Evolutionary conservation across 2,888 invertebrate species (phyloP).

Genomic region (Nomada goodeniana): DNA sequence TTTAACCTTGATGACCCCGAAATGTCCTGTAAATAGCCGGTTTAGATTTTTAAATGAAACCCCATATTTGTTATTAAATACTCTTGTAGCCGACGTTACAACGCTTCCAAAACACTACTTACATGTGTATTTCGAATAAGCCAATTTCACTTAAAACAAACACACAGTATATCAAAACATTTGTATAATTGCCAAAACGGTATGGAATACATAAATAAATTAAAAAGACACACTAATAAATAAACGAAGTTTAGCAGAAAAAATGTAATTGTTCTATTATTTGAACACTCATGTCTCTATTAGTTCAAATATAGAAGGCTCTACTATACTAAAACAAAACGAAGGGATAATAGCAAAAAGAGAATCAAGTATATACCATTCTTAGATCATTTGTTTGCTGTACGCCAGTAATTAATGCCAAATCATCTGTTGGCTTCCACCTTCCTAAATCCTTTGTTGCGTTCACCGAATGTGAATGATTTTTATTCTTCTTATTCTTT

Average conservation of each 20-base stretch:
- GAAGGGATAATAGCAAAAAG: neutral
- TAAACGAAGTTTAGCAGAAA: too few species aligned
- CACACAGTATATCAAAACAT: too few species aligned
- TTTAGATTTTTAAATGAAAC: neutral
- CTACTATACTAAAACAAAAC: too few species aligned
- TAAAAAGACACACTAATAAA: too few species aligned
- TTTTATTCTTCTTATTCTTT: slow-evolving; percentile 86
- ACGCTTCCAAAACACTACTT: neutral
- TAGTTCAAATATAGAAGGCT: too few species aligned
- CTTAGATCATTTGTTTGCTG: slow-evolving; percentile 94
- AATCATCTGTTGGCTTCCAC: slow-evolving; percentile 99
- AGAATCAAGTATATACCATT: slow-evolving; percentile 83
- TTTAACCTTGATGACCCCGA: neutral
- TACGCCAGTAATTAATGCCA: slow-evolving; percentile 96
- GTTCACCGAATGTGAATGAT: slow-evolving; percentile 88
- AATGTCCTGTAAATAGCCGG: neutral
- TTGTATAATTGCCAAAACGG: too few species aligned
- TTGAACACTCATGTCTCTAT: too few species aligned
- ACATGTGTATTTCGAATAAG: neutral
- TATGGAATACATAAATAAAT: too few species aligned
- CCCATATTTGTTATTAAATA: neutral
- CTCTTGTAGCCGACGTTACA: neutral
- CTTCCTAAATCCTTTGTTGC: slow-evolving; percentile 94
- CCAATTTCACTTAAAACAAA: too few species aligned
- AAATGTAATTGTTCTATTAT: too few species aligned